Evolutionary conservation across 30 jellyfish, hydroid and myxozoan species (phyloP).

Genomic region (Sanderia malayensis): DNA sequence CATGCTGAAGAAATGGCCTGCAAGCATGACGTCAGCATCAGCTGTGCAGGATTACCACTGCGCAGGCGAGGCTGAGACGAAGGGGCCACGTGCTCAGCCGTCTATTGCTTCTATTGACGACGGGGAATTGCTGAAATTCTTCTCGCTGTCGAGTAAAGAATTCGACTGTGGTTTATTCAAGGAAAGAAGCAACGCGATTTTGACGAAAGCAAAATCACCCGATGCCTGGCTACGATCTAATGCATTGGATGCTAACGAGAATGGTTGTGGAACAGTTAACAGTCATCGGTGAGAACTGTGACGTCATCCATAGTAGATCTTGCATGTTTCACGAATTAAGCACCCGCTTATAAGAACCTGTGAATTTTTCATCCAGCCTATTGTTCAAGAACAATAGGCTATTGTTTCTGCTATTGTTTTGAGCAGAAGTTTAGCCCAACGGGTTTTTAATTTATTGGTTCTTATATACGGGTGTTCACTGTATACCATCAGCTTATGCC

Average conservation of each 20-base stretch:
- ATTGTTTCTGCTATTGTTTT: too few relatives aligned
- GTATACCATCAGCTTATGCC: too few relatives aligned
- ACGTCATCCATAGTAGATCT: too few relatives aligned
- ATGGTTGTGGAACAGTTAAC: neutral
- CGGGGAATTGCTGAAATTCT: neutral
- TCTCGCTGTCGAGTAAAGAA: neutral
- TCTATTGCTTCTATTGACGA: neutral
- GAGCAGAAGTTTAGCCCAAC: too few relatives aligned
- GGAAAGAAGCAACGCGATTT: neutral
- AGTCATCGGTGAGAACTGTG: neutral
- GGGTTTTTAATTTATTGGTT: too few relatives aligned
- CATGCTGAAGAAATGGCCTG: constrained; percentile 74
- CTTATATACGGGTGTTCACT: too few relatives aligned
- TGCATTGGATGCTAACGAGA: neutral
- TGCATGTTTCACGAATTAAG: too few relatives aligned
- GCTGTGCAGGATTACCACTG: neutral
- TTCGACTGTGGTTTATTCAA: neutral
- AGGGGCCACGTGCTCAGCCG: neutral
- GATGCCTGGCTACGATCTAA: neutral
- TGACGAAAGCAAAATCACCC: neutral
- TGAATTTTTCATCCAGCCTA: too few relatives aligned
- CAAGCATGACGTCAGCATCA: neutral
- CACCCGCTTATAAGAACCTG: too few relatives aligned
- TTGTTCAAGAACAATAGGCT: too few relatives aligned
- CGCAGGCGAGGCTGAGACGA: neutral